Base-by-base conservation (phyloP, 1,140 invertebrate species). In the Atta texana region DNA sequence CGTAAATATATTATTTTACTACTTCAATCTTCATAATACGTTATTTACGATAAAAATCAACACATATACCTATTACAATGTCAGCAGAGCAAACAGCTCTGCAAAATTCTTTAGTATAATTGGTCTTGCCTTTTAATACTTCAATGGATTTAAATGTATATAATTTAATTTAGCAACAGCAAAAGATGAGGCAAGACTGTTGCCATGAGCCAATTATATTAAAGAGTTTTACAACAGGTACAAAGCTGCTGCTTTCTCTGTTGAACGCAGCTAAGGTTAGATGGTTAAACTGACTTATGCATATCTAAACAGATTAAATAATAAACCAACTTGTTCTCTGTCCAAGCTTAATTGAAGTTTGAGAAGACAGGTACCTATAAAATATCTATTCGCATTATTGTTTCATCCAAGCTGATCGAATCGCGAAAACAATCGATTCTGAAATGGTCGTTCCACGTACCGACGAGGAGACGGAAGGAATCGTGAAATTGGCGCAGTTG, bases 341-440 rank as follows among this genome's bases (percentile, higher is more conserved):
- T 24, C 7, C 18, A 12, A 57, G 8, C 6, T 8, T 74, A 82
- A 49, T 74, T n/a, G 34, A 74, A 75, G 39, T 2, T 21, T 12
- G 16, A 7, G 55, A 72, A 74, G 39, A 49, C 6, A 18, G 4
- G n/a, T 28, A 61, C 21, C 61, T 31, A 34, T 21, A 14, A 74
- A 74, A 74, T 72, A 82, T 74, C 59, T 28, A 55, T 7, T 24
- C 18, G 21, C 34, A 74, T 61, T 31, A 61, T 59, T 31, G 55
- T 59, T 51, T 74, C n/a, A 59, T 21, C 10, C 4, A 24, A 49
- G 39, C 18, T 18, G 74, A 44, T n/a, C 18, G 24, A 21, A 34
- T 21, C 76, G 28, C 18, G 61, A 2, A 51, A 51, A 55, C n/a
- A 72, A 75, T 51, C 55, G 55, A 51, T 74, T 18, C n/a, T 18